Conservation (phyloP, 2,113 vertebrate species). For the Poeciliopsis prolifica region DNA sequence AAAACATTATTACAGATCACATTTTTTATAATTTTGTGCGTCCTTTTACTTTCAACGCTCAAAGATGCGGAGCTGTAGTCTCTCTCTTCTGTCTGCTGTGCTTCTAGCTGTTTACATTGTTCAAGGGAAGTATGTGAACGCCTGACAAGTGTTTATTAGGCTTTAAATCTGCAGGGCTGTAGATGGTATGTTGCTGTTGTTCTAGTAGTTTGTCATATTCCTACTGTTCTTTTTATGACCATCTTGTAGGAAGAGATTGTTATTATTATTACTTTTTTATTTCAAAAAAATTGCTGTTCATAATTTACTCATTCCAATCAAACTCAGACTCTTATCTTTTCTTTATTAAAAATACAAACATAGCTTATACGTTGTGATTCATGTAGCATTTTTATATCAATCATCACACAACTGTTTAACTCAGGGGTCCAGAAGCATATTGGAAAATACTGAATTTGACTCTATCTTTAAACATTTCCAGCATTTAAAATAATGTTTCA, state of each 20-base stretch:
- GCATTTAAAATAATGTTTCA: not conserved
- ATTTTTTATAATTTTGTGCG: slow-evolving; percentile 8
- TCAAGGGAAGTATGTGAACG: slow-evolving; percentile 33
- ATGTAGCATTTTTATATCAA: not conserved
- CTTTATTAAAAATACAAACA: not conserved
- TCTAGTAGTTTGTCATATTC: slow-evolving; percentile 10
- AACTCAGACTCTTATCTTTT: not conserved
- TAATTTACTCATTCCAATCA: slow-evolving; percentile 9
- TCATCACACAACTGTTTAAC: too few relatives aligned
- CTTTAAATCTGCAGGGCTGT: slow-evolving; percentile 26
- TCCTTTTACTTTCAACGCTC: not conserved
- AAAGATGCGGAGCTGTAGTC: not conserved
- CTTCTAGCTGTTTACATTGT: slow-evolving; percentile 24
- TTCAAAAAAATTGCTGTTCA: not conserved
- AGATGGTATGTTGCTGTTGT: slow-evolving; percentile 47
- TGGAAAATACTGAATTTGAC: not conserved
- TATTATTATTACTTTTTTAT: slow-evolving; percentile 5
- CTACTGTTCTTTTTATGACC: slow-evolving; percentile 17
- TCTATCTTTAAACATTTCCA: not conserved
- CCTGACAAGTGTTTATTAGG: slow-evolving; percentile 26
- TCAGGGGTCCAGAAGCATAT: not conserved
- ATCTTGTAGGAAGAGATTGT: not conserved
- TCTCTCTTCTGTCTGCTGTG: slow-evolving; percentile 2
- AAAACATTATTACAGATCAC: slow-evolving; percentile 21
- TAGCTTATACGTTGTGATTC: not conserved